Evolutionary conservation across 2,113 vertebrate genomes (phyloP), one percentile per base, ranked within the genome.

Genomic region (Procapra przewalskii): DNA sequence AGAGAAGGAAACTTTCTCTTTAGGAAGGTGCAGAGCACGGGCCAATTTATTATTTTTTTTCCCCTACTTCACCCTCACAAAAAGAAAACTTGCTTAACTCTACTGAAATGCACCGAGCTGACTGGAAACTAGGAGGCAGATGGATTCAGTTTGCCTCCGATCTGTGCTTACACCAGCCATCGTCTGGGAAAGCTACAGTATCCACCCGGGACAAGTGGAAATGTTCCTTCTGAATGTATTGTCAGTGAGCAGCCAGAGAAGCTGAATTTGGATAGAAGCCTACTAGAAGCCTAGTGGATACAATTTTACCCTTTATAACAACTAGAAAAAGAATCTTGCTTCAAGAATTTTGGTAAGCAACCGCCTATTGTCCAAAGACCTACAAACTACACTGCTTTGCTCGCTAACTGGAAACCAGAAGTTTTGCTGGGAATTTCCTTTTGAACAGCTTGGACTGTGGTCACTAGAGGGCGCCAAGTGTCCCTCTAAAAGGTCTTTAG

Each of bases 391-490:
- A 0, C 21, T 3, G 13, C 55, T 25, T 55, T 21, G 71, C 36
- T 50, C 16, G 25, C 40, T 9, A 64, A 79, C 52, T 0, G 16
- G 57, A 33, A 40, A 13, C 45, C 85, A 55, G 77, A n/a, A 50
- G 7, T 25, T 23, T 54, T 0, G 33, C 29, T 9, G 45, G 17
- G 43, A 50, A 14, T 15, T 5, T 43, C 48, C 60, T 80, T 60
- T 14, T 2, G 14, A 43, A 57, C 33, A 1, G 40, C 52, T 43
- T 3, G 45, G 31, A 9, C 13, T 25, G 31, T 40, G 57, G 98
- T 96, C 99, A 98, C 98, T 98, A 99, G 99, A 98, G 98, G 99
- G 99, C 95, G 98, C 99, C 97, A 97, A 64, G 7, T 25, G 98
- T 89, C 96, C 98, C 98, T 96, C 62, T 16, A 97, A 97, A 98